Conservation (phyloP, 2,113 vertebrate species). For the Melanotaenia duboulayi region DNA sequence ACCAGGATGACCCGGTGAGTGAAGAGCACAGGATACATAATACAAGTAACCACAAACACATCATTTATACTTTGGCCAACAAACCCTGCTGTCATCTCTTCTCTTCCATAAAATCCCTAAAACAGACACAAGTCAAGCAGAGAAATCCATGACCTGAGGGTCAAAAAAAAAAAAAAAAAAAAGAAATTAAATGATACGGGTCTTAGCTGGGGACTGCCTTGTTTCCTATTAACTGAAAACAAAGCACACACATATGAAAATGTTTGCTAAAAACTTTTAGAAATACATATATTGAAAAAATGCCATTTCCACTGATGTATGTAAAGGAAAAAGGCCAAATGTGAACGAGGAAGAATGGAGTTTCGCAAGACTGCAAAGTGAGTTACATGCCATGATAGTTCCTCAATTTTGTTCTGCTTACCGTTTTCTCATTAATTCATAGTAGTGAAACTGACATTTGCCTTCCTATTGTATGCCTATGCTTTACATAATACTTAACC, state of each 20-base stretch:
- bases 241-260: not conserved
- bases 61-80: not conserved
- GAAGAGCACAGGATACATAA: constrained; percentile 17
- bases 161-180: not conserved
- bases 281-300: constrained; percentile 33
- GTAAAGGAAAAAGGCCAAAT: constrained; percentile 68
- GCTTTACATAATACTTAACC: constrained; percentile 1
- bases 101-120: constrained; percentile 19
- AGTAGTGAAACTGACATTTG: constrained; percentile 76
- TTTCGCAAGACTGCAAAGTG: constrained; percentile 79
- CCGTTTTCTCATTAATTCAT: constrained; percentile 75
- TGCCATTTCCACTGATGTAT: constrained; percentile 54
- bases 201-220: not conserved
- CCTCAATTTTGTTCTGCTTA: constrained; percentile 82
- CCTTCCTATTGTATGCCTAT: constrained; percentile 49
- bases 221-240: not conserved
- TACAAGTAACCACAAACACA: constrained; percentile 25
- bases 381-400: constrained; percentile 77
- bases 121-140: constrained; percentile 21
- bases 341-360: constrained; percentile 77
- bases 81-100: not conserved
- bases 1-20: constrained; percentile 44
- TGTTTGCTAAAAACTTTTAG: not conserved
- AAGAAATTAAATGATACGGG: not conserved
- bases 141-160: constrained; percentile 22